Evolutionary conservation across 2,113 vertebrate genomes (phyloP), one percentile per base, ranked within the genome.

Genomic region (Anas platyrhynchos): DNA sequence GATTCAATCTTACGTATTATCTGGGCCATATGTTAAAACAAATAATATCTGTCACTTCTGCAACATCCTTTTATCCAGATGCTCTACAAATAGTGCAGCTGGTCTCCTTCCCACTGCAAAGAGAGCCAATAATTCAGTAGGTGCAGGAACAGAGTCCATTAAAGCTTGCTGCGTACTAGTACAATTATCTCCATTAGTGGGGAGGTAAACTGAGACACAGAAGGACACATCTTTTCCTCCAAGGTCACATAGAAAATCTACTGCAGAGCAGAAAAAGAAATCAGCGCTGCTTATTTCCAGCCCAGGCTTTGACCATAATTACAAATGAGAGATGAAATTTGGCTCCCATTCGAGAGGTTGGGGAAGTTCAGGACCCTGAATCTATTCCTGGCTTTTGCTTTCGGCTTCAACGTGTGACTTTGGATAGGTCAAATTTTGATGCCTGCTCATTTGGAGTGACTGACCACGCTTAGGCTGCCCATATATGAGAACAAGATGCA

Each of bases 321-420:
- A 94, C 90, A 93, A 95, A 46, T 69, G 94, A 88, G 88, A 96
- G 88, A 95, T 86, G 83, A 94, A 93, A 93, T 96, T 83, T 93
- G 69, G 73, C 77, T 96, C 86, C 79, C 29, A 41, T 78, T 94
- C 77, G 78, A 66, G 69, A 90, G 91, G 96, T 38, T 95, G 87
- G 31, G 54, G 65, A 96, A 94, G 96, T 93, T 96, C 94, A 94
- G 48, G 83, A 96, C 95, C 91, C 80, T 54, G 69, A 80, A 79
- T 97, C 93, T 96, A 96, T 96, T 96, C 83, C 86, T 94, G 89
- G 92, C 66, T 96, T 93, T 96, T 90, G 94, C 73, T 76, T 92
- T 81, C 61, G 15, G 27, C 90, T 93, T 90, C 58, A 86, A 56
- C 0, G 7, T 86, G 52, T 83, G 94, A 96, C 93, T 91, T 93